These are phyloP conservation scores for Scyliorhinus canicula DNA, from an alignment of 2,797 vertebrate genomes.

Conservation along the genomic window DNA sequence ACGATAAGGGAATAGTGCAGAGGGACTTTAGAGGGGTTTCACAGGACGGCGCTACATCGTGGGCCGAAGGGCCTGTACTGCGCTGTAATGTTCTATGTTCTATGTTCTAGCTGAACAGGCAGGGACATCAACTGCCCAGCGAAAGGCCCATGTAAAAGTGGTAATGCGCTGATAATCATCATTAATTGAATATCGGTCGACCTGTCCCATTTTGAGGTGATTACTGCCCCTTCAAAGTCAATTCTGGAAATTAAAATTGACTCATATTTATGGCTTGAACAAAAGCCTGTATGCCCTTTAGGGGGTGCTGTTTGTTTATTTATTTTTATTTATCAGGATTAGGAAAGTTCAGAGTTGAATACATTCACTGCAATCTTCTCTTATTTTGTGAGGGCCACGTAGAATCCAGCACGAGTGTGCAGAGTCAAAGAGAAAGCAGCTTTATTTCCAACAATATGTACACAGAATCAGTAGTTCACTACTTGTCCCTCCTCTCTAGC, in stretches of 20 bases:
- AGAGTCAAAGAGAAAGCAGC: too few relatives aligned
- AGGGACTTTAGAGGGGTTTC: too few relatives aligned
- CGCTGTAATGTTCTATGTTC: too few relatives aligned
- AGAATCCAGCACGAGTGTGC: too few relatives aligned
- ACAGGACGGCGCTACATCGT: too few relatives aligned
- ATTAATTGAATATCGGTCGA: background rate
- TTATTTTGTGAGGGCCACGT: background rate
- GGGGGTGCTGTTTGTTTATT: conserved; percentile 21
- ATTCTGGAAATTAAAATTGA: background rate
- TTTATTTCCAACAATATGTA: too few relatives aligned
- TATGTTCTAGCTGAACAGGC: too few relatives aligned
- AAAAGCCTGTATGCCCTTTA: background rate
- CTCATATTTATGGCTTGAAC: background rate
- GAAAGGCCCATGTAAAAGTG: background rate
- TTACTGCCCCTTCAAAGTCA: background rate
- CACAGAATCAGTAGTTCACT: too few relatives aligned
- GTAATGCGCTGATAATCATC: background rate
- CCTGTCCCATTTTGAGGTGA: background rate
- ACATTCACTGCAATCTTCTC: background rate
- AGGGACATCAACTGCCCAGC: too few relatives aligned
- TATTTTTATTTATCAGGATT: background rate
- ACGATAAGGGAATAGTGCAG: too few relatives aligned
- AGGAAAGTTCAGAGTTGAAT: background rate
- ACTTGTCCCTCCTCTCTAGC: too few relatives aligned
- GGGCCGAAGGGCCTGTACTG: too few relatives aligned